These are phyloP conservation scores for Pelecanoides urinatrix DNA, from an alignment of 2,113 vertebrate species.

Conservation along the genomic window DNA sequence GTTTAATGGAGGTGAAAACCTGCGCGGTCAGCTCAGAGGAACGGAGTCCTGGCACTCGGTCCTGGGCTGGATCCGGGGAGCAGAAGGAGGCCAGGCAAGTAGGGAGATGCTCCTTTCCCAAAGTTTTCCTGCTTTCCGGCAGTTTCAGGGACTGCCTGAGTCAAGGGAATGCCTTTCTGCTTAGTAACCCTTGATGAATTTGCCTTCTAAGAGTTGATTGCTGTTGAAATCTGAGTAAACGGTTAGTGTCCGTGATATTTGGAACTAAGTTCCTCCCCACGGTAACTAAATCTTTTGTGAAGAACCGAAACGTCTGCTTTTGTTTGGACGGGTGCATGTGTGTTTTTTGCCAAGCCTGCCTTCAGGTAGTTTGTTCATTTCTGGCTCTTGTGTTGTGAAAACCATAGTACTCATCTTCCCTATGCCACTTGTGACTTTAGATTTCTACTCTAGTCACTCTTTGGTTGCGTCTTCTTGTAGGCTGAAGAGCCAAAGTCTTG, in stretches of 20 bases:
- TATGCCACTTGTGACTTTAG: accelerated
- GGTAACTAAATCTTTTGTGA: not conserved
- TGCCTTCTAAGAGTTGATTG: not conserved
- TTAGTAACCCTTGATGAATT: accelerated
- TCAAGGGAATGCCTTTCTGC: not conserved
- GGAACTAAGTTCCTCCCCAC: not conserved
- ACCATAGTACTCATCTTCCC: accelerated
- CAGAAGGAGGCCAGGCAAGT: accelerated
- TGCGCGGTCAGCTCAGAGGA: not conserved
- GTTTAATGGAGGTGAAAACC: not conserved
- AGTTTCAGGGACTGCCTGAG: not conserved
- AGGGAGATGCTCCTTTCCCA: not conserved
- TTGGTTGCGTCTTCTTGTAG: accelerated
- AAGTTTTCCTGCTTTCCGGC: not conserved
- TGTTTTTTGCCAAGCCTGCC: not conserved
- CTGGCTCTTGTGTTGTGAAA: not conserved
- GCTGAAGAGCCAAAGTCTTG: not conserved
- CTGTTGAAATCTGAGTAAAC: not conserved
- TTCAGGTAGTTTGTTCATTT: not conserved
- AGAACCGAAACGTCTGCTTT: accelerated
- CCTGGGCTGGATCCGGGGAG: not conserved
- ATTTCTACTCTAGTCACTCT: not conserved
- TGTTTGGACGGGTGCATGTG: accelerated
- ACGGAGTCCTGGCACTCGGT: too few species aligned
- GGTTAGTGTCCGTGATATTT: accelerated